Evolutionary conservation across 2,113 vertebrate genomes (phyloP).

Genomic region (Zosterops pallidus): DNA sequence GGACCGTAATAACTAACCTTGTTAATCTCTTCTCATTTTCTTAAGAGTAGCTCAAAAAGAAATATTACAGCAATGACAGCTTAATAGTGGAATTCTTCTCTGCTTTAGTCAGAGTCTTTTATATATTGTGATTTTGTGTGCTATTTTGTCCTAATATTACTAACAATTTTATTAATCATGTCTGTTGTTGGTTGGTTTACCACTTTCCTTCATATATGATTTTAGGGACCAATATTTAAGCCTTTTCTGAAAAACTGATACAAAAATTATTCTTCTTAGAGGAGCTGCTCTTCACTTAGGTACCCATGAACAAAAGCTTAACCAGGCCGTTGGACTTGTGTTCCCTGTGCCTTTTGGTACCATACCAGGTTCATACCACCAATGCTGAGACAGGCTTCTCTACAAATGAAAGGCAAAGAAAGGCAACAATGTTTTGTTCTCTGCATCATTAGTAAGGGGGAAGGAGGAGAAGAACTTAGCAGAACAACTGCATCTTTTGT

Average conservation of each 20-base stretch:
- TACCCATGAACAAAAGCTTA: background rate
- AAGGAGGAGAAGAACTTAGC: constrained; percentile 34
- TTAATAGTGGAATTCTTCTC: background rate
- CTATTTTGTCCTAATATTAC: background rate
- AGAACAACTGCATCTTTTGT: constrained; percentile 67
- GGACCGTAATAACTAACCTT: background rate
- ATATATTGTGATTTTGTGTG: background rate
- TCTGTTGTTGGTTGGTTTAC: background rate
- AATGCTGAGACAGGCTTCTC: background rate
- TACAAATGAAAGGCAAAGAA: constrained; percentile 3
- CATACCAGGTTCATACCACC: background rate
- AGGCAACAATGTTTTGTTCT: constrained; percentile 36
- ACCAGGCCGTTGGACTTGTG: background rate
- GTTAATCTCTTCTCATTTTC: constrained; percentile 38
- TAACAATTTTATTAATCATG: background rate
- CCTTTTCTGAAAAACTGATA: background rate
- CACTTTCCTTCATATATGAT: background rate
- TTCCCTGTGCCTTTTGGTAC: background rate
- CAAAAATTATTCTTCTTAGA: background rate
- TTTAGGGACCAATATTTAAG: background rate
- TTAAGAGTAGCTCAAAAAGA: background rate
- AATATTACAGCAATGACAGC: background rate
- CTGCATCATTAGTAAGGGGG: constrained; percentile 1
- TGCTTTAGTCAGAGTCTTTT: background rate
- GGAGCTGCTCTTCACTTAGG: background rate